Evolutionary conservation across 2,797 vertebrate species (phyloP).

Genomic region (Lindbergichthys nudifrons): DNA sequence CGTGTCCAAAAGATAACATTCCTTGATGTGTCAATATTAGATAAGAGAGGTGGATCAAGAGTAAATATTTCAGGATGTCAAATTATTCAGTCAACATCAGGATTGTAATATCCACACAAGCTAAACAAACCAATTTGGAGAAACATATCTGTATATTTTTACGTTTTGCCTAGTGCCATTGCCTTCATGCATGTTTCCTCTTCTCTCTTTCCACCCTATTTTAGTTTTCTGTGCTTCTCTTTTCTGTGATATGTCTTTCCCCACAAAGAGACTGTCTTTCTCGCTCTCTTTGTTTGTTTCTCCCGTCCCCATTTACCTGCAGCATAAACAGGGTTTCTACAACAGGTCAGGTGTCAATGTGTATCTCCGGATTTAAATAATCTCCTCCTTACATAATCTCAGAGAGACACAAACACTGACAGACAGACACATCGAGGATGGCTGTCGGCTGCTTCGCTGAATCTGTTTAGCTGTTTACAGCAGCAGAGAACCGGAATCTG

Average conservation of each 20-base stretch:
- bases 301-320: slow-evolving; percentile 43
- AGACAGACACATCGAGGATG: slow-evolving; percentile 32
- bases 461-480: slow-evolving; percentile 33
- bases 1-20: not conserved
- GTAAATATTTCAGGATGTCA: not conserved
- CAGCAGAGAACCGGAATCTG: slow-evolving; percentile 12
- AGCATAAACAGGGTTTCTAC: slow-evolving; percentile 55
- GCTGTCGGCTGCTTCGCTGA: slow-evolving; percentile 36
- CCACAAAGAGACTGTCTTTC: not conserved
- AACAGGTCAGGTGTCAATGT: slow-evolving; percentile 65
- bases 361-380: slow-evolving; percentile 59
- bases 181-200: not conserved
- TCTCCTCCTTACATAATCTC: slow-evolving; percentile 56
- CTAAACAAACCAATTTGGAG: not conserved
- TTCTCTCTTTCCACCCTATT: not conserved
- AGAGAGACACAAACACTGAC: slow-evolving; percentile 32
- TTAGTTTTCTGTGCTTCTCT: not conserved
- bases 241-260: slow-evolving; percentile 3
- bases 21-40: not conserved
- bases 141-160: not conserved
- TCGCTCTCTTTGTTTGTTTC: not conserved
- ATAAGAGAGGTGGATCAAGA: not conserved
- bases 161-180: not conserved
- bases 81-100: not conserved
- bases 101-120: not conserved